Evolutionary conservation across 2,888 invertebrate genomes (phyloP), one percentile per base, ranked within the genome.

Genomic region (Philhelius pedissequus): DNA sequence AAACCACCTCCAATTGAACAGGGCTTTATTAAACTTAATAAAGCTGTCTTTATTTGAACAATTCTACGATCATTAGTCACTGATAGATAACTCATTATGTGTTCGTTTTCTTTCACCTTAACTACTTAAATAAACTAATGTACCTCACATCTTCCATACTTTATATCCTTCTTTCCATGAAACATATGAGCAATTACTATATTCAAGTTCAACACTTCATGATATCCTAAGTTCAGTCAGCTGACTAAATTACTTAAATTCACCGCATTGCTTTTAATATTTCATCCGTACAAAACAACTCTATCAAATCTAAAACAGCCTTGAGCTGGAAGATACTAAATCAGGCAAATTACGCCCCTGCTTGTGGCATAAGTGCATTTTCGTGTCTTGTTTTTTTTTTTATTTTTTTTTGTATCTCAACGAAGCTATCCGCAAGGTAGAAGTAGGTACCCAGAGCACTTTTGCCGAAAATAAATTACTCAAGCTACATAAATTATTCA

Each of bases 381-480:
- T 68, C 58, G n/a, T 66, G 80, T 71, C 75, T 43, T 75, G 60
- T 18, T 73, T 70, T 60, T 74, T 62, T n/a, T 38, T 11, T 22
- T 50, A n/a, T 35, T 35, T 56, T 11, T 15, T 9, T 38, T 40
- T 18, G 45, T 60, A 60, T 38, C 40, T 62, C 5, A 62, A 64
- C 74, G 69, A 62, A 48, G 68, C 69, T 64, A 69, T 64, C 81
- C 73, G 9, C 45, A 73, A 48, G 30, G 56, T 52, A 18, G 3
- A n/a, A 3, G 20, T 50, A 56, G 20, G 54, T 74, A 74, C 70
- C 50, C 69, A 38, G 22, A 75, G 70, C 48, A 75, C 84, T 80
- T 80, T 84, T 54, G 68, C 71, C 76, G 56, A 79, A 79, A 84
- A 84, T 84, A 84, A 84, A 80, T 84, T 84, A 84, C 80, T 73